Base-by-base conservation (phyloP, 2,888 invertebrate species). In the Rapana venosa region DNA sequence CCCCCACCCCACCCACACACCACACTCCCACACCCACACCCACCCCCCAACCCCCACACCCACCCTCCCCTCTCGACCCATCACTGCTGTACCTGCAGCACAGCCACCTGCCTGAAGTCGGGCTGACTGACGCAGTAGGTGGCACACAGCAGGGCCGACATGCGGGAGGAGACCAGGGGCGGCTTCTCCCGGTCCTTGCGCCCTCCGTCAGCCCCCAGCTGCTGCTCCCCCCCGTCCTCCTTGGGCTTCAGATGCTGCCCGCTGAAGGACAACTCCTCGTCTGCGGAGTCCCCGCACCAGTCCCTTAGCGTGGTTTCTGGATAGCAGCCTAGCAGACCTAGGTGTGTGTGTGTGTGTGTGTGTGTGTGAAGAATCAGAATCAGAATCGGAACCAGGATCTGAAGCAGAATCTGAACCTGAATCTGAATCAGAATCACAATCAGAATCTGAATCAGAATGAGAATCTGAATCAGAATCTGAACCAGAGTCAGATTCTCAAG, bases 101-200 rank as follows among this genome's bases (percentile, higher is more conserved):
- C 74, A 11, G 74, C 74, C n/a, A 74, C n/a, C 8, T 17, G 74
- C 11, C 11, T 26, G 30, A 26, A 1, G 11, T 22, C 1, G 2
- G 74, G 74, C 74, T 74, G n/a, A 11, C 74, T 74, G 74, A 74
- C 11, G 74, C 74, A 70, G 74, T 74, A 74, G n/a, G 74, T n/a
- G 11, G n/a, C n/a, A 11, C 74, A 74, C n/a, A 74, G 26, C 2
- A 74, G 74, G 74, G 74, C 74, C 4, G 74, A 74, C 70, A 74
- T 74, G 22, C 70, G 74, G 11, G 22, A 8, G n/a, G 74, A n/a
- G 22, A 70, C 70, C 70, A 74, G 30, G 22, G 74, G 74, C 4
- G 74, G 74, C 74, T 74, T 74, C 8, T 26, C n/a, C 22, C 8
- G 2, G 66, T n/a, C 11, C 2, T 22, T 26, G 74, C 11, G n/a